phyloP scores from a whole-genome alignment of 1,140 invertebrate species.

The Achroia grisella region DNA sequence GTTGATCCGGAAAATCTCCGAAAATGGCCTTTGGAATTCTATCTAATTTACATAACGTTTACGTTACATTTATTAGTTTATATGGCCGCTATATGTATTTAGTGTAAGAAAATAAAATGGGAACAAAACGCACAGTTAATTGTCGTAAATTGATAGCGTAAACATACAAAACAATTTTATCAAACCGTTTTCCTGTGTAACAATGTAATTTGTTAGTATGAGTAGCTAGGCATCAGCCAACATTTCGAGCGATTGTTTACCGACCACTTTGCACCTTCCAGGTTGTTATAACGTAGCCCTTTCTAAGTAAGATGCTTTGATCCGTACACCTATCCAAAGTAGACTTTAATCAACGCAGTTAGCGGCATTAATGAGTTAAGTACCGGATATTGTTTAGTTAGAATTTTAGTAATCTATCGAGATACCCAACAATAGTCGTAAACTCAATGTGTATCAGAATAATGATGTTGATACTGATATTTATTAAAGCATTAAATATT shows the following conservation, averaged over 20 bases:
- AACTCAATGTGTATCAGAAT: too few species aligned
- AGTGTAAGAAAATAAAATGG: neutral
- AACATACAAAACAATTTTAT: conserved; percentile 40
- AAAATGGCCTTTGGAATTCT: neutral
- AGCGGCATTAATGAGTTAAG: too few species aligned
- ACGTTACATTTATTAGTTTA: neutral
- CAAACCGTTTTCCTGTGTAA: conserved; percentile 29
- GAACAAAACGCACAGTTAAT: conserved; percentile 6
- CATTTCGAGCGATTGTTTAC: conserved; percentile 41
- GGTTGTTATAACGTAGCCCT: conserved; percentile 37
- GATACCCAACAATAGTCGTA: too few species aligned
- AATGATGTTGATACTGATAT: too few species aligned
- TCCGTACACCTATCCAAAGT: too few species aligned
- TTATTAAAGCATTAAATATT: too few species aligned
- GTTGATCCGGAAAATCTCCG: conserved; percentile 1
- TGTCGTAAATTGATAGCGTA: conserved; percentile 15
- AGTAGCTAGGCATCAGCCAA: conserved; percentile 21
- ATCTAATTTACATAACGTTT: conserved; percentile 10
- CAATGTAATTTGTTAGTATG: conserved; percentile 32
- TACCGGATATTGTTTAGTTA: too few species aligned
- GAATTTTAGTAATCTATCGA: too few species aligned
- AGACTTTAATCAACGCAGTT: too few species aligned
- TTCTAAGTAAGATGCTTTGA: conserved; percentile 31
- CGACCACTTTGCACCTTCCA: conserved; percentile 50
- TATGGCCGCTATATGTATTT: neutral